Percentiles rank a stretch among this genome's conserved stretches.
Evolutionary conservation across 1,140 invertebrate species (phyloP).

Genomic region (Drosophila micromelanica): DNA sequence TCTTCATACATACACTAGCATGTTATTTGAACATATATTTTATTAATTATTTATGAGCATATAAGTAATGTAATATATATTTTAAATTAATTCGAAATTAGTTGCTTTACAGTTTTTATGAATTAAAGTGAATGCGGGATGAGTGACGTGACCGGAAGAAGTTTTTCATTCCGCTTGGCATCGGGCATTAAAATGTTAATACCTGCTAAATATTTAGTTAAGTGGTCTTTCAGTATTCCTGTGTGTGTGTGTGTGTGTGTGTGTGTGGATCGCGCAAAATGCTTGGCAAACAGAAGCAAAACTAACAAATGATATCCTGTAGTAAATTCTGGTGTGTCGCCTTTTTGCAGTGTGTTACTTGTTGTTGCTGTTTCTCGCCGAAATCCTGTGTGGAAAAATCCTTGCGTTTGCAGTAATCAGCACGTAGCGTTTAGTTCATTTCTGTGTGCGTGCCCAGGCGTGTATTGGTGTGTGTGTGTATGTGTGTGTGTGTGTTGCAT

Average conservation of each 20-base stretch:
- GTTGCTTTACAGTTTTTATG: no score
- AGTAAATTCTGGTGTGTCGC: conserved; percentile 70
- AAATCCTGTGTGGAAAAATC: conserved; percentile 55
- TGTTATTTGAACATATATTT: no score
- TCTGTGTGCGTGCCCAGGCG: conserved; percentile 67
- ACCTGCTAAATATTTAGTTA: conserved; percentile 79
- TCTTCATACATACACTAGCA: no score
- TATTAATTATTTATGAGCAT: no score
- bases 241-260: conserved; percentile 26
- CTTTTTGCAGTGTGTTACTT: conserved; percentile 36
- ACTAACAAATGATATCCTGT: conserved; percentile 77
- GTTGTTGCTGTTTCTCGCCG: not conserved
- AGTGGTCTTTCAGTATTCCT: conserved; percentile 46
- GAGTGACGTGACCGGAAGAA: no score
- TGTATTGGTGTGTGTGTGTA: conserved; percentile 17
- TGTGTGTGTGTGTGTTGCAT: conserved; percentile 15
- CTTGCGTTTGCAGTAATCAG: conserved; percentile 81
- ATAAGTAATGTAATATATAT: no score
- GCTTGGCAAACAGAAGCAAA: conserved; percentile 77
- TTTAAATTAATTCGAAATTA: no score
- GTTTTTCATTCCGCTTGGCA: no score
- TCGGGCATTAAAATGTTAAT: conserved; percentile 67
- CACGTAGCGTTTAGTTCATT: conserved; percentile 78
- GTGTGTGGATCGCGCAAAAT: conserved; percentile 61
- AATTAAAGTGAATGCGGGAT: no score